These are phyloP conservation scores for Apodemia zela DNA, from an alignment of 2,888 invertebrate genomes.

Conservation along the genomic window DNA sequence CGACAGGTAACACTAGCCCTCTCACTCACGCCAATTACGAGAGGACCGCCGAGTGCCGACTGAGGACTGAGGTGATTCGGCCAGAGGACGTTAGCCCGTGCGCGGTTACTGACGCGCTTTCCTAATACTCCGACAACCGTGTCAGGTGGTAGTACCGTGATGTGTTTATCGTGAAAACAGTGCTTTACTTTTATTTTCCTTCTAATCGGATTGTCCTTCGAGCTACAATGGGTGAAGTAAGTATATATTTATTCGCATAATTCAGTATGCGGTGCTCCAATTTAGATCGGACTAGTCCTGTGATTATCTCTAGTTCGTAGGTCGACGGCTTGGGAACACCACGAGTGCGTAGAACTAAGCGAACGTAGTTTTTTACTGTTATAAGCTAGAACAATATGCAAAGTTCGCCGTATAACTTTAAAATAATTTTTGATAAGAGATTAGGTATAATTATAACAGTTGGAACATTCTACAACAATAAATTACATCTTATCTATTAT, in stretches of 20 bases:
- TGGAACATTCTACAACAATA: slow-evolving; percentile 51
- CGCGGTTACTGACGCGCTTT: slow-evolving; percentile 53
- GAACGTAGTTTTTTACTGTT: slow-evolving; percentile 24
- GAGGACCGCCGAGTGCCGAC: slow-evolving; percentile 42
- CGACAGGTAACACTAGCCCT: slow-evolving; percentile 47
- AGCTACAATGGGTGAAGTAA: slow-evolving; percentile 71
- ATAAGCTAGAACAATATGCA: slow-evolving; percentile 16
- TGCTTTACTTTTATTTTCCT: slow-evolving; percentile 43
- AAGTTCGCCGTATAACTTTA: neutral
- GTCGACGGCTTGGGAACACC: slow-evolving; percentile 56
- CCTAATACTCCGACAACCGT: slow-evolving; percentile 42
- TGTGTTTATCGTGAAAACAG: slow-evolving; percentile 62
- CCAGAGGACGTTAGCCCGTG: slow-evolving; percentile 70
- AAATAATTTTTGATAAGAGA: slow-evolving; percentile 42
- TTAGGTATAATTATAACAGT: slow-evolving; percentile 37
- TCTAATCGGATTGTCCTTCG: slow-evolving; percentile 45
- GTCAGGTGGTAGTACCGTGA: slow-evolving; percentile 61
- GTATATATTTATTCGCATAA: slow-evolving; percentile 42
- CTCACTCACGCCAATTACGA: slow-evolving; percentile 57
- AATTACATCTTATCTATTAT: slow-evolving; percentile 53
- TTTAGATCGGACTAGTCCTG: slow-evolving; percentile 50
- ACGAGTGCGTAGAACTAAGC: slow-evolving; percentile 21
- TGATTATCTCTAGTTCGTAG: slow-evolving; percentile 62
- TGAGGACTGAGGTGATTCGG: slow-evolving; percentile 33
- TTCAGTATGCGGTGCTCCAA: slow-evolving; percentile 57